Conservation (phyloP, 2,113 vertebrate species). For the Bufo gargarizans region DNA sequence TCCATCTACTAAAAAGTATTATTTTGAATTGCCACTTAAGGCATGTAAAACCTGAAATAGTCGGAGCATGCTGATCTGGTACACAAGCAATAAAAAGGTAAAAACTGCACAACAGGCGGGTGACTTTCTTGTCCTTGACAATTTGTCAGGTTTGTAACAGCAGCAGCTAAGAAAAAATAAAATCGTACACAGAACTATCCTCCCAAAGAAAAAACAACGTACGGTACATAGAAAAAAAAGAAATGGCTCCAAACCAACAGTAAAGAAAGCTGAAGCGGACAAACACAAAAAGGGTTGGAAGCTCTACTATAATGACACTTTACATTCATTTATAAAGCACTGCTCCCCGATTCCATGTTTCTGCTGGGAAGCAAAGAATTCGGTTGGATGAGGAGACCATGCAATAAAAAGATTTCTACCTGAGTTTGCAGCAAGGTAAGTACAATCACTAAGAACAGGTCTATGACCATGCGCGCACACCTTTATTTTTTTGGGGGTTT, state of each 20-base stretch:
- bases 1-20: no score
- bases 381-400: slow-evolving; percentile 63
- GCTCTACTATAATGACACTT: neutral
- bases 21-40: neutral
- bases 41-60: neutral
- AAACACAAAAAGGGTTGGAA: neutral
- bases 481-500: neutral
- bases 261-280: neutral
- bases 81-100: neutral
- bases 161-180: neutral
- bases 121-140: neutral
- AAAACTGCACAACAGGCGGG: neutral
- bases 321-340: slow-evolving; percentile 27
- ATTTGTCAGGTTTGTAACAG: neutral
- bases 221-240: neutral
- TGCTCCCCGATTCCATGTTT: slow-evolving; percentile 7
- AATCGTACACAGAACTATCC: no score
- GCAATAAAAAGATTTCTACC: slow-evolving; percentile 80
- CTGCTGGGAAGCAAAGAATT: neutral
- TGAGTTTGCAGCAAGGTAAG: slow-evolving; percentile 83
- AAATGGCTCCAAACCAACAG: slow-evolving; percentile 7
- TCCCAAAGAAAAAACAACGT: neutral
- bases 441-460: slow-evolving; percentile 92
- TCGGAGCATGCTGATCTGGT: neutral
- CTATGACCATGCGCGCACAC: slow-evolving; percentile 87